phyloP scores from a whole-genome alignment of 2,113 vertebrate species.

The Setophaga petechia region DNA sequence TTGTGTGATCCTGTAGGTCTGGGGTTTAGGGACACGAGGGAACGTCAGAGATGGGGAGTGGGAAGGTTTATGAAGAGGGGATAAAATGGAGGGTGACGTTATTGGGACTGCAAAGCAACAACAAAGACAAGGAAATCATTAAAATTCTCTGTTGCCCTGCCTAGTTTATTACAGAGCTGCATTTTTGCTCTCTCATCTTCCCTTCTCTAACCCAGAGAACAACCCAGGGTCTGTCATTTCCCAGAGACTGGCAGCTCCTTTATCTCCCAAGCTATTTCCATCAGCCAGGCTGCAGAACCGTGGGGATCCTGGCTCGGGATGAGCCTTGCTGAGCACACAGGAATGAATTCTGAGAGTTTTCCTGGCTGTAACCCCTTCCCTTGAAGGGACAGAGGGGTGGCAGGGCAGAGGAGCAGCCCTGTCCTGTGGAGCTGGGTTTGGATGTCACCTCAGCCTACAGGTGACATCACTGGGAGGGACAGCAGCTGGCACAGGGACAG shows the following conservation, averaged over 20 bases:
- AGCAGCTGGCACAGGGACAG: background rate
- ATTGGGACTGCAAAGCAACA: background rate
- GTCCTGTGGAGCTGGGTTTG: background rate
- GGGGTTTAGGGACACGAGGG: background rate
- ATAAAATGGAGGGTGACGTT: background rate
- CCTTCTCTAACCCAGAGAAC: background rate
- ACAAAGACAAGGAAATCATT: background rate
- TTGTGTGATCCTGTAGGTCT: background rate
- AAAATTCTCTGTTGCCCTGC: background rate
- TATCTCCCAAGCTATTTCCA: background rate
- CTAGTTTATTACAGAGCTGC: background rate
- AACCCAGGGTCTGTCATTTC: background rate
- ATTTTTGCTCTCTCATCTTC: background rate
- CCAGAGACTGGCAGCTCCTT: background rate
- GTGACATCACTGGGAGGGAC: background rate
- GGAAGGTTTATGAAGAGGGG: background rate
- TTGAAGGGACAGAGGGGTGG: background rate
- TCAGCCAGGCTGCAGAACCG: background rate
- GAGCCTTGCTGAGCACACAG: background rate
- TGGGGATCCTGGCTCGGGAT: background rate
- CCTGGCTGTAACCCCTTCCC: background rate
- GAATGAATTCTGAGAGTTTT: background rate
- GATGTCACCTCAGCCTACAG: background rate
- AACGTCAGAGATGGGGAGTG: accelerated
- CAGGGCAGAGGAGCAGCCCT: background rate